A percentile compares a stretch with the other conserved stretches of the same genome.
These are phyloP conservation scores for Salvelinus sp. DNA, from an alignment of 2,113 vertebrate species.

Conservation along the genomic window DNA sequence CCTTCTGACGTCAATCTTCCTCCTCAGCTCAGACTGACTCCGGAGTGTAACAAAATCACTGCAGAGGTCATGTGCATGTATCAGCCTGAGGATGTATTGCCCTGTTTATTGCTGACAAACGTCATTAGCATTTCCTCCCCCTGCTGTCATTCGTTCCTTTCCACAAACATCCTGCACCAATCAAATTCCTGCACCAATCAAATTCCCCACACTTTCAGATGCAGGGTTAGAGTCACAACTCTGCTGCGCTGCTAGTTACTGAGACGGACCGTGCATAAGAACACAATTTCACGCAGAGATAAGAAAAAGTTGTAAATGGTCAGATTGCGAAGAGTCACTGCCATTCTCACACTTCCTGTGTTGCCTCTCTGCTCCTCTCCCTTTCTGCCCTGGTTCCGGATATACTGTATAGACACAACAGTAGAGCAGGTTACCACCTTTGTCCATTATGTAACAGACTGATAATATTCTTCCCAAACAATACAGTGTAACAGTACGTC, in stretches of 20 bases:
- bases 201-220: conserved; percentile 28
- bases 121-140: neutral
- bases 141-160: conserved; percentile 42
- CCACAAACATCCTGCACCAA: conserved; percentile 49
- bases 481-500: neutral
- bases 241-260: no score
- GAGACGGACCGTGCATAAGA: no score
- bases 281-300: no score
- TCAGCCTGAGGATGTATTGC: conserved; percentile 46
- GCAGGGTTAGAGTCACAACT: no score
- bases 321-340: conserved; percentile 32
- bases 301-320: conserved; percentile 44
- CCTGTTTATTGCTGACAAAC: conserved; percentile 48
- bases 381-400: conserved; percentile 9
- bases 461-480: conserved; percentile 28
- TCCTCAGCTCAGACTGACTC: conserved; percentile 22
- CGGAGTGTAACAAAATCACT: neutral
- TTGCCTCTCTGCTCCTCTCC: conserved; percentile 14
- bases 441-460: conserved; percentile 33
- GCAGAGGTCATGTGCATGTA: conserved; percentile 47
- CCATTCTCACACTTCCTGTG: conserved; percentile 24
- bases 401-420: conserved; percentile 8
- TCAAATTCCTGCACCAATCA: conserved; percentile 33
- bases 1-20: conserved; percentile 44
- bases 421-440: conserved; percentile 1